Evolutionary conservation across 2,797 vertebrate genomes (phyloP).

Genomic region (Furcifer pardalis): DNA sequence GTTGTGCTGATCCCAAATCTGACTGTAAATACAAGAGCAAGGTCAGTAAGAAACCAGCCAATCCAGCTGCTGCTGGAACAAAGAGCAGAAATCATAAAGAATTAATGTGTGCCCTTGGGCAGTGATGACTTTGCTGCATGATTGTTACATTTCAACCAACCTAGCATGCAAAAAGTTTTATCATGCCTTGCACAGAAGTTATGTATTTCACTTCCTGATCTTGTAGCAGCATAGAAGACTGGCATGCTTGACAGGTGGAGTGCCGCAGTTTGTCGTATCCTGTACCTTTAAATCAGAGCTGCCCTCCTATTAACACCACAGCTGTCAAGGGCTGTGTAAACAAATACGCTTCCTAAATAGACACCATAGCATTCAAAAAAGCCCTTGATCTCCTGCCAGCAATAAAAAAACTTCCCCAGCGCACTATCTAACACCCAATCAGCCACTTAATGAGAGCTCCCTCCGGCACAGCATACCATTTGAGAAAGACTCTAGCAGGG

Average conservation of each 20-base stretch:
- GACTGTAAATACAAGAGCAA: not conserved
- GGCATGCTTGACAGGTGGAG: not conserved
- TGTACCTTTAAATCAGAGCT: conserved; percentile 34
- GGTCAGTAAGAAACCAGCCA: not conserved
- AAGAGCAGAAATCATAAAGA: not conserved
- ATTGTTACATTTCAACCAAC: not conserved
- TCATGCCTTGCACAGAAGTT: not conserved
- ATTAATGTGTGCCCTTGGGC: not conserved
- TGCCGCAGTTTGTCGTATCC: not conserved
- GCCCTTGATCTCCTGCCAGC: conserved; percentile 42
- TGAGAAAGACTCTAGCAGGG: not conserved
- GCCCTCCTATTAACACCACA: conserved; percentile 40
- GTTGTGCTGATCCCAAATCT: not conserved
- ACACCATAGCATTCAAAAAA: conserved; percentile 27
- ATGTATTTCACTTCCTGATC: not conserved
- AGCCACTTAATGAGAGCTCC: conserved; percentile 23
- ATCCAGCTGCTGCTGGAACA: not conserved
- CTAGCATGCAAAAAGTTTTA: not conserved
- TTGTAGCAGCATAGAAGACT: not conserved
- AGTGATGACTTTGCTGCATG: not conserved
- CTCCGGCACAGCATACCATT: not conserved
- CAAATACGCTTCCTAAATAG: conserved; percentile 47
- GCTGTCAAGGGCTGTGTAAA: conserved; percentile 43
- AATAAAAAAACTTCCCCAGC: conserved; percentile 28
- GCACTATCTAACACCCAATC: conserved; percentile 28